Evolutionary conservation across 2,888 invertebrate species (phyloP).

Genomic region (Carabus problematicus): DNA sequence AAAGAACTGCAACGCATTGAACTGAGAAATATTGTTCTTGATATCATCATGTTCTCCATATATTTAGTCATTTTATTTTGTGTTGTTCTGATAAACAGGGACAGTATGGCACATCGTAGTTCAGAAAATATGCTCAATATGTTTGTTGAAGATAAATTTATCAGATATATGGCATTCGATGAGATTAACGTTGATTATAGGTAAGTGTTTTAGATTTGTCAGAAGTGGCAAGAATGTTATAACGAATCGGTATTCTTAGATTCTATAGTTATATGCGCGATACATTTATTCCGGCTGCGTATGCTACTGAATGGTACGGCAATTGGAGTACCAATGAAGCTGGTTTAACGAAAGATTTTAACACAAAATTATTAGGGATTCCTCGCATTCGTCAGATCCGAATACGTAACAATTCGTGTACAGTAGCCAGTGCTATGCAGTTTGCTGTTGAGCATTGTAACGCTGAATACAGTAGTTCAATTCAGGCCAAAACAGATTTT

Average conservation of each 20-base stretch:
- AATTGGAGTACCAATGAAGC: slow-evolving; percentile 46
- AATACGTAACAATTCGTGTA: slow-evolving; percentile 39
- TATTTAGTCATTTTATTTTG: slow-evolving; percentile 34
- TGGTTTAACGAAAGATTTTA: slow-evolving; percentile 50
- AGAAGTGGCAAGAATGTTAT: neutral
- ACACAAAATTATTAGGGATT: slow-evolving; percentile 51
- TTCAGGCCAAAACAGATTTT: slow-evolving; percentile 44
- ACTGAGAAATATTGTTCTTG: slow-evolving; percentile 19
- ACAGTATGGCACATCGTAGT: slow-evolving; percentile 4
- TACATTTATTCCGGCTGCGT: slow-evolving; percentile 18
- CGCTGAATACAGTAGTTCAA: slow-evolving; percentile 40
- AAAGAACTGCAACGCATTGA: slow-evolving; percentile 25
- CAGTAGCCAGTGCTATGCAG: slow-evolving; percentile 44
- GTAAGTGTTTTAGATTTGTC: slow-evolving; percentile 1
- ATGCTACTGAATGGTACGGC: slow-evolving; percentile 50
- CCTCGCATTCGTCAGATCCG: slow-evolving; percentile 50
- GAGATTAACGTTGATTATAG: slow-evolving; percentile 16
- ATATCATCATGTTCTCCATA: slow-evolving; percentile 29
- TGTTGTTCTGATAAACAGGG: slow-evolving; percentile 31
- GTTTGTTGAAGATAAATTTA: slow-evolving; percentile 23
- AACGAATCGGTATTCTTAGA: neutral
- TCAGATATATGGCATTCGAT: slow-evolving; percentile 5
- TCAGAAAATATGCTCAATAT: slow-evolving; percentile 21
- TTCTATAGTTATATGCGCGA: slow-evolving; percentile 20
- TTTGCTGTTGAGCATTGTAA: slow-evolving; percentile 47